Evolutionary conservation across 1,140 invertebrate species (phyloP).

Genomic region (Branchinecta lindahli): DNA sequence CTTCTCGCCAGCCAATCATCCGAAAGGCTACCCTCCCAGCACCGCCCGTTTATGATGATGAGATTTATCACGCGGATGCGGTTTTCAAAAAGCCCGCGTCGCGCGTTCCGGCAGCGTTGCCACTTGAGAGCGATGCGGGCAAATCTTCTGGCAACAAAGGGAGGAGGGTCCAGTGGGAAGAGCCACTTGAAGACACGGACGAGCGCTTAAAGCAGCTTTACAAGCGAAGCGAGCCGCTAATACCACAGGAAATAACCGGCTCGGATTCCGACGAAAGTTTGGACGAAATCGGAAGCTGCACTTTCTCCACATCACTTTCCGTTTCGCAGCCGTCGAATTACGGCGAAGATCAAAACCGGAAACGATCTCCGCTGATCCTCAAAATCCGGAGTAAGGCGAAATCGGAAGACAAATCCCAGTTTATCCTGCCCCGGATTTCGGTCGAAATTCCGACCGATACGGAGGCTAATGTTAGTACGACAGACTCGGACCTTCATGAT

Average conservation of each 20-base stretch:
- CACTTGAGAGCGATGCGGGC: background rate
- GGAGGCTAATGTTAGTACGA: background rate
- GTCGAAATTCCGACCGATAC: background rate
- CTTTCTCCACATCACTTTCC: background rate
- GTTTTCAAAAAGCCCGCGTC: slow-evolving; percentile 7
- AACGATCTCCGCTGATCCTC: background rate
- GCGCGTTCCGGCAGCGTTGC: background rate
- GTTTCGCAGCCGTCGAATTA: background rate
- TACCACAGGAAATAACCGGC: background rate
- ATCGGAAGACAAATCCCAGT: background rate
- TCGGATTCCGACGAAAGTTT: background rate
- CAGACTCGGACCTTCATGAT: background rate
- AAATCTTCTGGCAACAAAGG: background rate
- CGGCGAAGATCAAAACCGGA: background rate
- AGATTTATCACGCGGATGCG: background rate
- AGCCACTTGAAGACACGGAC: background rate
- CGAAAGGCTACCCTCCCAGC: background rate
- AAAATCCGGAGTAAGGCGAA: background rate
- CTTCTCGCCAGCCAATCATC: background rate
- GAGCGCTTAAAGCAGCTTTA: background rate
- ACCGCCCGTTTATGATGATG: background rate
- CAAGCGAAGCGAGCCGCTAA: background rate
- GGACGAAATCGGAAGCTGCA: background rate
- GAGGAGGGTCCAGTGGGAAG: background rate
- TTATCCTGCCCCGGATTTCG: background rate